A percentile compares a stretch with the other conserved stretches of the same genome.
Conservation (phyloP, 2,113 vertebrate genomes). For the chimpanzee (Pan troglodytes) region NHGRI_mPanTro3-v2.1_pri NC_072421.2:99958501-99959000, state of each 20-base stretch:
- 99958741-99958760: not conserved
- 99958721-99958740: not conserved
- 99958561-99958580: not conserved
- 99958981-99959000: constrained; percentile 93
- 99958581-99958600: not conserved
- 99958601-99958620: not conserved
- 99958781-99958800: not conserved
- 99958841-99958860: not conserved
- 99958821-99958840: not conserved
- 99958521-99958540: not conserved
- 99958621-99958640: not conserved
- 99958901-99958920: not conserved
- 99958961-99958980: constrained; percentile 29
- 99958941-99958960: not conserved
- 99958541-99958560: not conserved
- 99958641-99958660: constrained; percentile 12
- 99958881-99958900: not conserved
- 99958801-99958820: not conserved
- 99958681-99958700: not conserved
- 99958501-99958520: not conserved
- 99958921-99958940: not conserved
- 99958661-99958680: not conserved
- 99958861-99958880: not conserved
- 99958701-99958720: not conserved
- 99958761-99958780: not conserved